Evolutionary conservation across 2,113 vertebrate genomes (phyloP).

Genomic region (Scartelaos histophorus): DNA sequence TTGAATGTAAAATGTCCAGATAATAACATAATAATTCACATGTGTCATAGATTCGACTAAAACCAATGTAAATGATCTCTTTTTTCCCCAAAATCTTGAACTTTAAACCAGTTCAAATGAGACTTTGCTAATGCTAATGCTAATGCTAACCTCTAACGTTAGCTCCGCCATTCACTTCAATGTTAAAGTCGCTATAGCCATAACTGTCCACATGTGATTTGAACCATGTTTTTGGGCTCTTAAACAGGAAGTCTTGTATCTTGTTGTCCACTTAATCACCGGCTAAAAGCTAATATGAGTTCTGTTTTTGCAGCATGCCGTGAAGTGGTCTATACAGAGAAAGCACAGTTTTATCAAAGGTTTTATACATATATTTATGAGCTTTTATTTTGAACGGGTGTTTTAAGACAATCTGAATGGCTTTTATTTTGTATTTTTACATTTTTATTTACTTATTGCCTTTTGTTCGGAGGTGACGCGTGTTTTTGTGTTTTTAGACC

Average conservation of each 20-base stretch:
- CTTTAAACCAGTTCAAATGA: conserved; percentile 9
- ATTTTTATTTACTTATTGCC: conserved; percentile 34
- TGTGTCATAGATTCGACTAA: no score
- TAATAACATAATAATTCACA: no score
- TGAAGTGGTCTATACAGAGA: conserved; percentile 28
- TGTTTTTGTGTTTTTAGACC: conserved; percentile 17
- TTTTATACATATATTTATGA: conserved; percentile 41
- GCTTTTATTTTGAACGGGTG: conserved; percentile 2
- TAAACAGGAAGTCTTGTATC: neutral
- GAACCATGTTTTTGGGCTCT: neutral
- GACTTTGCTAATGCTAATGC: neutral
- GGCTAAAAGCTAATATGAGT: neutral
- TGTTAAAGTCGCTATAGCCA: conserved; percentile 22
- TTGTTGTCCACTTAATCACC: neutral
- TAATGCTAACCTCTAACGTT: conserved; percentile 3
- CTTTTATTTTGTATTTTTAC: conserved; percentile 21
- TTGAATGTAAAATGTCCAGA: no score
- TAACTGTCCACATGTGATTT: neutral
- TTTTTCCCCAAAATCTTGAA: conserved; percentile 3
- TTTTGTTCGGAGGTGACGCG: conserved; percentile 24
- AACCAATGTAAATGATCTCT: no score
- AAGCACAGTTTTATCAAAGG: conserved; percentile 38
- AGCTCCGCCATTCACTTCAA: conserved; percentile 35
- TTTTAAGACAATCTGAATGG: conserved; percentile 43
- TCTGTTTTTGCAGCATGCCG: conserved; percentile 20